phyloP scores from a whole-genome alignment of 1,140 invertebrate genomes.

The Aphis craccivora region DNA sequence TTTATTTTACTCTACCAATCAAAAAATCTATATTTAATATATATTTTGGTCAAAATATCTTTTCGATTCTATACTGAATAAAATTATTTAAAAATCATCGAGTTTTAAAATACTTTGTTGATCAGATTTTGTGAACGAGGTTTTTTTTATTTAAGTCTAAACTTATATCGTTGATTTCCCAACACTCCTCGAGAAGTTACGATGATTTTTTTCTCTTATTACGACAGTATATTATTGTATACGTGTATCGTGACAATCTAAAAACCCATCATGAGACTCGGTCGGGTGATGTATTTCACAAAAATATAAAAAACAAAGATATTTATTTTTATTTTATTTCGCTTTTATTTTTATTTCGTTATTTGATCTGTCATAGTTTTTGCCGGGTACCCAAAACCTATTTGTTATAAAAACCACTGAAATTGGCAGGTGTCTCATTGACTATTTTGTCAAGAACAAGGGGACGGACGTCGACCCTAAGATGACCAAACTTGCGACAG shows the following conservation, averaged over 20 bases:
- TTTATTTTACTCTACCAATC: no score
- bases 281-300: neutral
- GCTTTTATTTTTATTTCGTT: neutral
- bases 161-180: neutral
- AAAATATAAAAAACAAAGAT: neutral
- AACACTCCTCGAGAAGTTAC: neutral
- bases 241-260: neutral
- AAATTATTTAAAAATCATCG: neutral
- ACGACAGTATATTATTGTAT: neutral
- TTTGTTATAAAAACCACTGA: neutral
- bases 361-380: neutral
- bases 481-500: neutral
- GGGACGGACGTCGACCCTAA: neutral
- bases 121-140: neutral
- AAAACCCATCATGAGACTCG: neutral
- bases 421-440: constrained; percentile 34
- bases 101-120: neutral
- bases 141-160: neutral
- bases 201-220: neutral
- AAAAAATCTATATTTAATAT: no score
- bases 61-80: neutral
- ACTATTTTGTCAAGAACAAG: neutral
- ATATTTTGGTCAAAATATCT: neutral
- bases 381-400: neutral
- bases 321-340: neutral